Percentiles rank a stretch among this genome's conserved stretches.
These are phyloP conservation scores for Rhyacophila brunnea DNA, from an alignment of 1,140 invertebrate genomes.

Conservation along the genomic window DNA sequence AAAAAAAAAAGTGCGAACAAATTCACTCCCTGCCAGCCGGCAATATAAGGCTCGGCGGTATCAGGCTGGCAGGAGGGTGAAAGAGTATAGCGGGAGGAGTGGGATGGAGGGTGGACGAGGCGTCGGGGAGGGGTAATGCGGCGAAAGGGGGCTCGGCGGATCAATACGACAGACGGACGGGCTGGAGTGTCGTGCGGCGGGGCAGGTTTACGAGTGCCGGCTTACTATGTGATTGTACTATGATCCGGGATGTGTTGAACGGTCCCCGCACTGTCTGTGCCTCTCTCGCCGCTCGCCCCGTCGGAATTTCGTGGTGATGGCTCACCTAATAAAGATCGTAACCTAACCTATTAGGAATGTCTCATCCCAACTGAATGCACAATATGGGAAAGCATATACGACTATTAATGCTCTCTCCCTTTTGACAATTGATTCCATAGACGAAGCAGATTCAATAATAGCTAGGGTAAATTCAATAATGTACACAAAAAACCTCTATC, in stretches of 20 bases:
- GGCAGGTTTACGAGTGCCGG: constrained; percentile 30
- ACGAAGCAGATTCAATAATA: too few species aligned
- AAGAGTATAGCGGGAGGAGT: constrained; percentile 3
- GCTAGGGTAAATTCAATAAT: too few species aligned
- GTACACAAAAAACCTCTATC: too few species aligned
- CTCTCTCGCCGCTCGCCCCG: neutral
- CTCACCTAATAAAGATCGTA: too few species aligned
- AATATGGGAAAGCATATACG: too few species aligned
- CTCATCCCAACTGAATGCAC: too few species aligned
- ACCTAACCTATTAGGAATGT: too few species aligned
- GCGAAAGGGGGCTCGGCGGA: constrained; percentile 19
- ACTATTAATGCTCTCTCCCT: too few species aligned
- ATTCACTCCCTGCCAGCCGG: too few species aligned
- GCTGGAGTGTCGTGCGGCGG: constrained; percentile 15
- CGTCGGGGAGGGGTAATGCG: constrained; percentile 13
- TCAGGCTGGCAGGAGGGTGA: constrained; percentile 11
- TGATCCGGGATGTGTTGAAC: constrained; percentile 18
- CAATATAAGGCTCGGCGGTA: constrained; percentile 2
- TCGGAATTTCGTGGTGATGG: too few species aligned
- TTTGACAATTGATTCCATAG: too few species aligned
- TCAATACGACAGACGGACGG: constrained; percentile 32
- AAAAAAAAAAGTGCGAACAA: too few species aligned
- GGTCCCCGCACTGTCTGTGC: neutral
- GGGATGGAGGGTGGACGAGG: constrained; percentile 7
- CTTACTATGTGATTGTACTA: constrained; percentile 34